Base-by-base conservation (phyloP, 2,797 vertebrate genomes). In the Botia almorhae region DNA sequence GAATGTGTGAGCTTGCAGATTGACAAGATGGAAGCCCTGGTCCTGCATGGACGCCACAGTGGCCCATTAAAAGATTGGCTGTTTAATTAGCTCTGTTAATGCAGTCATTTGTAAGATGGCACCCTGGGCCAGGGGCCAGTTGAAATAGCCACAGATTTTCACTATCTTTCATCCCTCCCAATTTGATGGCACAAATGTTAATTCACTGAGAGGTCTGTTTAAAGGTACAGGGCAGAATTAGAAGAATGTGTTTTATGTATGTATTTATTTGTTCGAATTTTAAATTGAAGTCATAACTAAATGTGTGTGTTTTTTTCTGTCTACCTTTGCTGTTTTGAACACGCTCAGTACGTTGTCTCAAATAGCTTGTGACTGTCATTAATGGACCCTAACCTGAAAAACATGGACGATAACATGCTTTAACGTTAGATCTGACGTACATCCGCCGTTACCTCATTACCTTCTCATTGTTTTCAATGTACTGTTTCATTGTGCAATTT, bases 1-100 rank as follows among this genome's bases (percentile, higher is more conserved):
- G 69, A 88, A 85, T 88, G 75, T 85, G 80, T 85, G 65, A 81
- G 85, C 82, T 88, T 77, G 79, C 82, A 72, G 73, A 87, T 80
- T 77, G 85, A 78, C 58, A 43, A 87, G 87, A 87, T 87, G 84
- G 82, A 88, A 83, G 78, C 74, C 81, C 81, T 78, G 21, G 83
- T 88, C 85, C 78, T 79, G 74, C 88, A 81, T 84, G 85, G 86
- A 83, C 86, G 87, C 85, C 77, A 74, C 82, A 78, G 80, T 79
- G 71, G 80, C 78, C 88, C 87, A 88, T 90, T 88, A 87, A 87
- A 87, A 84, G 85, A 86, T 87, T 88, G 83, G 81, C 85, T 79
- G 76, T 90, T 88, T 90, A 89, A 90, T 89, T 90, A 89, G 85
- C 86, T 89, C 86, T 82, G 82, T 88, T 89, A 91, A 89, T 89